phyloP scores from a whole-genome alignment of 1,140 invertebrate genomes.

The Propsilocerus akamusi region DNA sequence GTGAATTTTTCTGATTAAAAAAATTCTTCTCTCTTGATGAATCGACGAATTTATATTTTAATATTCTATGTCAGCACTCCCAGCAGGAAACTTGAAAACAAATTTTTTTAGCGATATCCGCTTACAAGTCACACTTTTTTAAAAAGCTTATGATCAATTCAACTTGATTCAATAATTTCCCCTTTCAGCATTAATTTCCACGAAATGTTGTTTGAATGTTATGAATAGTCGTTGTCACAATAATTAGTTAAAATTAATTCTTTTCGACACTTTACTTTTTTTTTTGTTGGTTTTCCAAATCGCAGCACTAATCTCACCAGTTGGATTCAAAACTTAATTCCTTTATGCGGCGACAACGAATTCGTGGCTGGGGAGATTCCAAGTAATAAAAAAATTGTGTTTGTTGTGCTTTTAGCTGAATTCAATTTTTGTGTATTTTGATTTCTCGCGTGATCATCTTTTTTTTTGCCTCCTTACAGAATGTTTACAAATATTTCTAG shows the following conservation, averaged over 20 bases:
- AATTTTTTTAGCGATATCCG: background rate
- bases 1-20: background rate
- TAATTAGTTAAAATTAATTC: slow-evolving; percentile 2
- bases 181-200: background rate
- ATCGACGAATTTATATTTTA: no score
- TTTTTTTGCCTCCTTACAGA: no score
- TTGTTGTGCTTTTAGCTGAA: no score
- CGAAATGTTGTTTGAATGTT: background rate
- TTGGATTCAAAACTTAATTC: no score
- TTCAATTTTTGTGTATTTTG: no score
- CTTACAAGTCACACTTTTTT: slow-evolving; percentile 2
- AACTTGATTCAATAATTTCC: background rate
- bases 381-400: no score
- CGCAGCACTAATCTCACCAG: no score
- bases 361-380: no score
- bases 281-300: no score
- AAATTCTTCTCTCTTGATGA: background rate
- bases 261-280: background rate
- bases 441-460: no score
- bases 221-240: background rate
- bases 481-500: slow-evolving; percentile 4
- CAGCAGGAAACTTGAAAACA: background rate
- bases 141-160: background rate
- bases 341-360: no score
- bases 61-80: no score